Percentiles rank a stretch among this genome's conserved stretches.
Evolutionary conservation across 2,113 vertebrate genomes (phyloP).

Genomic region (Oophaga pumilio): DNA sequence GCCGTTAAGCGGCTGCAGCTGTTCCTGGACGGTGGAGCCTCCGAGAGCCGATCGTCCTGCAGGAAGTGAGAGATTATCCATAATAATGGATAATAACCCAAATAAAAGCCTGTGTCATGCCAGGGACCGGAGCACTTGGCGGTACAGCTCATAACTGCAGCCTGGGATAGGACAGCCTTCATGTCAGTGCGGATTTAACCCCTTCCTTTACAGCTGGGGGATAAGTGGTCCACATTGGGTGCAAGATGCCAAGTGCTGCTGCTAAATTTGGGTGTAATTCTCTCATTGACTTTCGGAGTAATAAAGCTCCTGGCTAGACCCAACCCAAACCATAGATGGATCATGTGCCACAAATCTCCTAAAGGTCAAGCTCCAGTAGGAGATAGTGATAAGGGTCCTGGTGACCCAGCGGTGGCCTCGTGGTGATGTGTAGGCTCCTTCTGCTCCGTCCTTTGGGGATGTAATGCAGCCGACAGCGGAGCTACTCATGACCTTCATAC

Average conservation of each 20-base stretch:
- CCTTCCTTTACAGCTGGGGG: neutral
- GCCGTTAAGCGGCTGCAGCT: conserved; percentile 35
- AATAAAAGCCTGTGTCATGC: conserved; percentile 29
- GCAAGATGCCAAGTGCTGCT: neutral
- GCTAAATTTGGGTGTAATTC: neutral
- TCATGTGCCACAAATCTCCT: too few species aligned
- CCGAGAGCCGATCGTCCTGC: conserved; percentile 30
- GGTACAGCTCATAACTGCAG: neutral
- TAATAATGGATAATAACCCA: conserved; percentile 48
- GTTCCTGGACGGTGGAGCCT: conserved; percentile 3
- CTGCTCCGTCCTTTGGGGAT: too few species aligned
- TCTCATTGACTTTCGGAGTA: neutral
- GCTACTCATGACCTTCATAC: too few species aligned
- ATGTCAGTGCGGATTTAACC: neutral
- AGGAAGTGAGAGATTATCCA: conserved; percentile 51
- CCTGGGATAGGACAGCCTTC: neutral
- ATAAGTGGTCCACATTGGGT: neutral
- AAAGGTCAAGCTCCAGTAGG: too few species aligned
- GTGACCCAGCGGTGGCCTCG: too few species aligned
- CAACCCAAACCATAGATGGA: too few species aligned
- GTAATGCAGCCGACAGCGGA: too few species aligned
- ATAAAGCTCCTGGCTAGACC: neutral
- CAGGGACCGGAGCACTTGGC: neutral
- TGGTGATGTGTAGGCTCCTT: too few species aligned
- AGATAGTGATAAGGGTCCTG: too few species aligned